Base-by-base conservation (phyloP, 2,888 invertebrate genomes). In the Resseliella maxima region DNA sequence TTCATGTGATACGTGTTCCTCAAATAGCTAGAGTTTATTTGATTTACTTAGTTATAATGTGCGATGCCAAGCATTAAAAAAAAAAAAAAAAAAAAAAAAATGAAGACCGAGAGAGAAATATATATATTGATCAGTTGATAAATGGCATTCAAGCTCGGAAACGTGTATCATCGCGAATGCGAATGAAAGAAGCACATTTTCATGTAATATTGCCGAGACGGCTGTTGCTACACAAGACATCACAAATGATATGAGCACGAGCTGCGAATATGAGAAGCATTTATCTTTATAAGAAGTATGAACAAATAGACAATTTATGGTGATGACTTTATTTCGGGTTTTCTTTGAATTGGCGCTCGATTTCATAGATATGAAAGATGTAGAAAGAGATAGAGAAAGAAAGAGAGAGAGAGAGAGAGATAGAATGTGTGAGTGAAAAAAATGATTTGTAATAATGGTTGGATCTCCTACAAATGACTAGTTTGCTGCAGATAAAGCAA, bases 81-180 rank as follows among this genome's bases (percentile, higher is more conserved):
- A 41, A 12, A 41, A 41, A 24, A 24, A 59, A 2, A 15, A 59
- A 24, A 27, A 3, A 24, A 27, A 3, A 24, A 5, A 59, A 59
- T 8, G 6, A 59, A 27, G n/a, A n/a, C n/a, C n/a, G n/a, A n/a
- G n/a, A n/a, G n/a, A n/a, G n/a, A n/a, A n/a, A n/a, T n/a, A n/a
- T n/a, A n/a, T n/a, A n/a, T n/a, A n/a, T n/a, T 27, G 27, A 59
- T 27, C 59, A 0, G 59, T 59, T 59, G 59, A 59, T 59, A n/a
- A 27, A 59, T 59, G 59, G 59, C 59, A 24, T 59, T 59, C 59
- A 59, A 24, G 59, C 59, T 59, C 18, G 24, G 27, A 59, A 5
- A 59, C 59, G 59, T 59, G 24, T 59, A 59, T 59, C 24, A 59
- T 59, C 59, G 50, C 59, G 50, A 50, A 50, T 21, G 50, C 59